Base-by-base conservation (phyloP, 2,888 invertebrate genomes). In the Diaprepes abbreviatus region DNA sequence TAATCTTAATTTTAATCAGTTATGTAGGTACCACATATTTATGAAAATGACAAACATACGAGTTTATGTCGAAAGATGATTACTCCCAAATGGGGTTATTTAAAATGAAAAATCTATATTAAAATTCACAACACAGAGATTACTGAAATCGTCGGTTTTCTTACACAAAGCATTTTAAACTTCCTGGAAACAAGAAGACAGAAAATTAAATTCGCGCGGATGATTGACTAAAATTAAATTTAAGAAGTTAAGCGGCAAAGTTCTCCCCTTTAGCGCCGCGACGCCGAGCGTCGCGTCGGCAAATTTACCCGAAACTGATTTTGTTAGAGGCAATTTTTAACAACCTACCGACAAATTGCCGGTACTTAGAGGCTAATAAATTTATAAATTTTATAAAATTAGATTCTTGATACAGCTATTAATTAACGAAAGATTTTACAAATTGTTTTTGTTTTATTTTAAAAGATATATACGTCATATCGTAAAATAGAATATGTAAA, bases 201-300 rank as follows among this genome's bases (percentile, higher is more conserved):
- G 43, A 58, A 64, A 71, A 71, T 68, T 64, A 68, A 68, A 68
- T 68, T 68, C 58, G 12, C 68, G 43, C 55, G 57, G 82, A 83
- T 84, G 84, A 84, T 84, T 83, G 83, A 83, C 82, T 83, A 81
- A 84, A 84, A 84, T 84, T 84, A 83, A 84, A 84, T 84, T 84
- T 83, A 81, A 81, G 82, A 83, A 84, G 81, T 83, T 83, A 82
- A 83, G 83, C 81, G 80, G 82, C 82, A 81, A 83, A 83, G 81
- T 82, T 82, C 82, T 43, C 82, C 80, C 81, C 80, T 82, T 83
- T 81, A 79, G 80, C 81, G 82, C 80, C 80, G 81, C 60, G 66
- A 48, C 62, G 70, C 60, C 52, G 66, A 31, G 65, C 67, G 82
- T 80, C 81, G 81, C 78, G 79, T 78, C 79, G 79, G 78, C 79